A percentile compares a stretch with the other conserved stretches of the same genome.
These are phyloP conservation scores for Neocrepidodera transversa DNA, from an alignment of 2,888 invertebrate genomes.

Conservation along the genomic window DNA sequence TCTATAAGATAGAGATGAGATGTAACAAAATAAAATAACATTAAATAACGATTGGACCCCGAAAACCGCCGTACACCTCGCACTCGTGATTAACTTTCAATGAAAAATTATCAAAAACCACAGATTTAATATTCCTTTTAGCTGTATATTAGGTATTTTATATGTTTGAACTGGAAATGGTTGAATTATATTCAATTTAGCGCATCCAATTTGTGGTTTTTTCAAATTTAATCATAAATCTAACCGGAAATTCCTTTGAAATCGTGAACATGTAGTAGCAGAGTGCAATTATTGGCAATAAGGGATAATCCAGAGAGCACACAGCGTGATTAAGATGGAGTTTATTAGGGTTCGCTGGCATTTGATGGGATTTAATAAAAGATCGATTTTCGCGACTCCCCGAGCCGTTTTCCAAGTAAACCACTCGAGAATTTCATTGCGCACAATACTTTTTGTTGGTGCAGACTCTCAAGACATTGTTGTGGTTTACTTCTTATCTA, in stretches of 20 bases:
- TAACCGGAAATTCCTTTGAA: neutral
- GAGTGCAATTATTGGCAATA: conserved; percentile 23
- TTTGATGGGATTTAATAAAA: conserved; percentile 26
- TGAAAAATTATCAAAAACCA: too few species aligned
- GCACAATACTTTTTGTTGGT: conserved; percentile 5
- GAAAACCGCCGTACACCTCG: too few species aligned
- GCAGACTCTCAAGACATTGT: conserved; percentile 22
- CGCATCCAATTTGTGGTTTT: too few species aligned
- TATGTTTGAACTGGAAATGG: too few species aligned
- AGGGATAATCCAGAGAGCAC: conserved; percentile 23
- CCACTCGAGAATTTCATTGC: conserved; percentile 8
- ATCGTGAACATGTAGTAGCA: conserved; percentile 10
- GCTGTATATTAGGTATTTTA: too few species aligned
- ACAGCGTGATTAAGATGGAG: conserved; percentile 27
- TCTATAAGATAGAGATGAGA: too few species aligned
- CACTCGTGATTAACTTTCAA: too few species aligned
- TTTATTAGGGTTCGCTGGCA: conserved; percentile 28
- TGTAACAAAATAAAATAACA: too few species aligned
- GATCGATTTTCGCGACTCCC: conserved; percentile 15
- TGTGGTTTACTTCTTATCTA: conserved; percentile 14
- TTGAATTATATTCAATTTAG: too few species aligned
- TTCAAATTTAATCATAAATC: neutral
- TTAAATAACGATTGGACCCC: too few species aligned
- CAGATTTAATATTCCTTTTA: too few species aligned
- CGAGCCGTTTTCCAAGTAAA: neutral